A percentile compares a stretch with the other conserved stretches of the same genome.
phyloP scores from a whole-genome alignment of 2,113 vertebrate genomes.

The Spea bombifrons region DNA sequence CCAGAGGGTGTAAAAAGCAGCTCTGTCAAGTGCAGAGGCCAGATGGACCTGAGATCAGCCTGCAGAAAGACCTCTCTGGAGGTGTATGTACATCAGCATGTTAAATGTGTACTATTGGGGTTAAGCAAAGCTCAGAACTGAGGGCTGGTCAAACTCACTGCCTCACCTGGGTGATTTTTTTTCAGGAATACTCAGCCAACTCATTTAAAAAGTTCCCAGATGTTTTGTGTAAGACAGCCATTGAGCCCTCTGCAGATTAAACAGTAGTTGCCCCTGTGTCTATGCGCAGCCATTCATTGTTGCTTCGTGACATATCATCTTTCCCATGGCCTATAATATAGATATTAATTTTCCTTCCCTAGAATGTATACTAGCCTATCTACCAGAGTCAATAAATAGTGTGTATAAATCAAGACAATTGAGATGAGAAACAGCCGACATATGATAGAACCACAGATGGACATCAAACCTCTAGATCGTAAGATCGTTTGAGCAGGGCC shows the following conservation, averaged over 20 bases:
- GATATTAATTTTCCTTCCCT: slow-evolving; percentile 38
- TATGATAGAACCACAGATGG: neutral
- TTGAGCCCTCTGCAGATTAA: neutral
- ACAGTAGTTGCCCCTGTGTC: slow-evolving; percentile 5
- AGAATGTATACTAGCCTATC: slow-evolving; percentile 29
- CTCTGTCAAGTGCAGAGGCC: no score
- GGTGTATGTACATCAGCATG: no score
- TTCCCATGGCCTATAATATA: slow-evolving; percentile 34
- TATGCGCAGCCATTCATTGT: slow-evolving; percentile 31
- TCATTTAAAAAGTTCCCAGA: no score
- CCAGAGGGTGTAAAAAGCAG: no score
- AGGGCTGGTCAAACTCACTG: no score
- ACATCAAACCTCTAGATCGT: neutral
- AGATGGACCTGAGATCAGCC: no score
- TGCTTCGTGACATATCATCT: slow-evolving; percentile 30
- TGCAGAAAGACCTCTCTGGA: no score
- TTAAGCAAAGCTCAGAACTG: no score
- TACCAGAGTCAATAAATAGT: slow-evolving; percentile 36
- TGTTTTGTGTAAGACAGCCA: neutral
- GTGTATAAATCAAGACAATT: slow-evolving; percentile 45
- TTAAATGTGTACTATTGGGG: no score
- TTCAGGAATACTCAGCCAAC: no score
- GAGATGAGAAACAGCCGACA: slow-evolving; percentile 26
- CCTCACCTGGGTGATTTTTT: no score
- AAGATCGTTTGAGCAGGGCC: no score